Evolutionary conservation across 2,113 vertebrate genomes (phyloP), one percentile per base, ranked within the genome.

Genomic region (Ictidomys tridecemlineatus): DNA sequence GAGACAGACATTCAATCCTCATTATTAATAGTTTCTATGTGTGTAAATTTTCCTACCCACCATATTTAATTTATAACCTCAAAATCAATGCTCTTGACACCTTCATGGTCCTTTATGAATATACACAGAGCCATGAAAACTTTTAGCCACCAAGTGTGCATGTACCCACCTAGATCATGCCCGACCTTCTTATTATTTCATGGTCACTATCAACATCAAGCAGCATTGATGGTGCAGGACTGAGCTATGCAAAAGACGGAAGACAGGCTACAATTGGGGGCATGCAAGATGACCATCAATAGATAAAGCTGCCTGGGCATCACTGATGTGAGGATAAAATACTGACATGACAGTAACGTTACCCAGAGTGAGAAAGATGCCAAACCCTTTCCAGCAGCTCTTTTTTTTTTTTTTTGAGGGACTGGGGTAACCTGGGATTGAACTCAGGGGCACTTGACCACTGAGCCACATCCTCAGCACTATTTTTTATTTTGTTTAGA

Each of bases 121-220:
- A 28, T 1, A 4, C 1, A 1, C 9, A 45, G 24, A 65, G 2
- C 1, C 18, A 4, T 63, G n/a, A 90, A 22, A 82, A 24, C 11
- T 28, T 42, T 37, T 24, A 17, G 22, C 32, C 39, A 20, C 10
- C 42, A 42, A 67, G 70, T 0, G 7, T 18, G 37, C 13, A 61
- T 1, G 9, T 53, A 45, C 45, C 5, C 28, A 34, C 5, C 4
- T 89, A 58, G 28, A 10, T 16, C 0, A 63, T 5, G 17, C 20
- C 87, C 12, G 28, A 12, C 7, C 48, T 48, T 80, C 87, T 39
- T 34, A 7, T 37, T 12, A 39, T 32, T 2, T 28, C 39, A 32
- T 88, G 28, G 56, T 73, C 5, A 20, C 8, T 9, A 53, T 78
- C 73, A 73, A 32, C 42, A 42, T 20, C 82, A 22, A 70, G 2